Evolutionary conservation across 1,140 invertebrate genomes (phyloP), one percentile per base, ranked within the genome.

Genomic region (Zaprionus gabonicus): DNA sequence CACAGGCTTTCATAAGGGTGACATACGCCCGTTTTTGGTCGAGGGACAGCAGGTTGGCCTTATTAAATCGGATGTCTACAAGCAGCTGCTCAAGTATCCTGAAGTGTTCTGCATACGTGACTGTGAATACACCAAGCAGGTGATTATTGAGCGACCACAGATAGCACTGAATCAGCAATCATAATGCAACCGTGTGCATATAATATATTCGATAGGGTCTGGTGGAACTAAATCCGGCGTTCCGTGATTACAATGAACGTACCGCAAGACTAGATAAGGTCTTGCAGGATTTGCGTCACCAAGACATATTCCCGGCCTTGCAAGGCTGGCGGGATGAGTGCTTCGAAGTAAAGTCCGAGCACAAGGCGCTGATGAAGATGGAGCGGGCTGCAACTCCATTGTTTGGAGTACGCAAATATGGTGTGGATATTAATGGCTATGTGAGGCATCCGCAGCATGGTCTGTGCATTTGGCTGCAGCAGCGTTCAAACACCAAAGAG

Each of bases 361-460:
- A 82, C 78, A 94, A 94, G 80, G 95, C 96, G 63, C 93, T 98
- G 12, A 94, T 98, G 81, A 96, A 98, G 93, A 97, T 99, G 96
- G 98, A 99, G 93, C 94, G 98, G 77, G 97, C 97, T 75, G 97
- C 97, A 41, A 97, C 97, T 59, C 97, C 97, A 93, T 93, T 99
- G 63, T 98, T 99, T 95, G 98, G 98, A 46, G 96, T 98, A 80
- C 95, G 96, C 76, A 97, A 98, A 92, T 99, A 98, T 93, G 98
- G 98, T 55, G 97, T 98, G 28, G 97, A 98, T 92, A 98, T 99
- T 63, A 99, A 98, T 93, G 98, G 98, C 12, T 99, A 97, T 93
- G 96, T 97, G 12, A 95, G 95, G 85, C 96, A 97, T 93, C 96
- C 96, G 15, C 95, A 96, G 53, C 96, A 96, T 93, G 97, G 97